Base-by-base conservation (phyloP, 2,888 invertebrate genomes). In the Temnothorax rugatulus region DNA sequence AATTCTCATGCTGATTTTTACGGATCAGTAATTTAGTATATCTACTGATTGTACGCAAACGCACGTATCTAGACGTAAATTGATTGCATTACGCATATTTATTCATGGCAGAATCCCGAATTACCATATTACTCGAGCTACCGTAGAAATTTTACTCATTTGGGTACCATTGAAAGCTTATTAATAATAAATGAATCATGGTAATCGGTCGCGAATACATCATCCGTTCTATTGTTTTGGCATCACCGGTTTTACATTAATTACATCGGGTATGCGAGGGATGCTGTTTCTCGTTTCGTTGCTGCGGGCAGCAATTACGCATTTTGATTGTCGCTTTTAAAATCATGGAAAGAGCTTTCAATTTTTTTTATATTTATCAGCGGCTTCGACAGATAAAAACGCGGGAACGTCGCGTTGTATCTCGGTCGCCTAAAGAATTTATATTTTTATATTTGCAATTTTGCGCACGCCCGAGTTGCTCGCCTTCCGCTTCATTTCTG, bases 401-500 rank as follows among this genome's bases (percentile, higher is more conserved):
- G 63, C 34, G 59, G 13, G 64, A 54, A 50, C 54, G 52, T 47
- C 44, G 50, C 34, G 44, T 4, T 15, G 15, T 34, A 41, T 68
- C 68, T 68, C 38, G 59, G 44, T 21, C 64, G 41, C 38, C 66
- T 71, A 73, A 74, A 84, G 82, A 81, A 47, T 73, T 81, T 81
- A 81, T 77, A 77, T 77, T 77, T 77, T 77, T 77, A 77, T 79
- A 87, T 87, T 86, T 84, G 81, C 52, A 79, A 61, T 79, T 85
- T 69, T 41, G 25, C 54, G 21, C 77, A 84, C 79, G 89, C 89
- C 86, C 71, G 84, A 88, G 87, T 91, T 91, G 81, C 61, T 89
- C 88, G 63, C 76, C 84, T 91, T 91, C 88, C 89, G 91, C 89
- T 82, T 87, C 84, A 90, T 89, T 91, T 92, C 84, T 76, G 71